phyloP scores from a whole-genome alignment of 2,113 vertebrate species.

The Pterocles gutturalis region DNA sequence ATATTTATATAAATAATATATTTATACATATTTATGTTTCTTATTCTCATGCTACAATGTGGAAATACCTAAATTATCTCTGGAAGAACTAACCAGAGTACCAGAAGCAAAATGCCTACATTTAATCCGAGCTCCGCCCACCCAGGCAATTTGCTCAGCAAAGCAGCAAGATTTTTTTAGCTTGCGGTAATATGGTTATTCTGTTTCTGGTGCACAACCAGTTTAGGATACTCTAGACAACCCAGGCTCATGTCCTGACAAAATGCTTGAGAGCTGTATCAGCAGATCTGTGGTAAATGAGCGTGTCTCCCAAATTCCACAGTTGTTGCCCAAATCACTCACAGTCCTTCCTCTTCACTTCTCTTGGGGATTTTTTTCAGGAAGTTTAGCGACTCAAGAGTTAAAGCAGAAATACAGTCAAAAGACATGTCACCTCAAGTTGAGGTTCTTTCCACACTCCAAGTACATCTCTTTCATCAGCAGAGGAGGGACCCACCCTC shows the following conservation, averaged over 20 bases:
- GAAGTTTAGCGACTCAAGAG: background rate
- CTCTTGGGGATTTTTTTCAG: background rate
- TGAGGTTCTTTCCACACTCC: conserved; percentile 9
- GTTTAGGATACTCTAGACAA: background rate
- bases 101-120: background rate
- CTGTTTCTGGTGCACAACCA: background rate
- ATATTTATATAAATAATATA: background rate
- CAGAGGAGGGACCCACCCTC: background rate
- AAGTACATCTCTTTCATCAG: background rate
- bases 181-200: background rate
- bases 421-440: conserved; percentile 21
- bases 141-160: background rate
- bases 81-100: background rate
- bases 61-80: background rate
- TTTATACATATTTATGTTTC: background rate
- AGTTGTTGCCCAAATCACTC: background rate
- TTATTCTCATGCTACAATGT: background rate
- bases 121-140: background rate
- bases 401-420: background rate
- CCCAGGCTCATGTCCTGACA: background rate
- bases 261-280: background rate
- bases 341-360: background rate
- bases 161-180: background rate
- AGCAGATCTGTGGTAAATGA: background rate
- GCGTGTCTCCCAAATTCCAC: background rate